Conservation (phyloP, 2,888 invertebrate genomes). For the Aspidiotus destructor region DNA sequence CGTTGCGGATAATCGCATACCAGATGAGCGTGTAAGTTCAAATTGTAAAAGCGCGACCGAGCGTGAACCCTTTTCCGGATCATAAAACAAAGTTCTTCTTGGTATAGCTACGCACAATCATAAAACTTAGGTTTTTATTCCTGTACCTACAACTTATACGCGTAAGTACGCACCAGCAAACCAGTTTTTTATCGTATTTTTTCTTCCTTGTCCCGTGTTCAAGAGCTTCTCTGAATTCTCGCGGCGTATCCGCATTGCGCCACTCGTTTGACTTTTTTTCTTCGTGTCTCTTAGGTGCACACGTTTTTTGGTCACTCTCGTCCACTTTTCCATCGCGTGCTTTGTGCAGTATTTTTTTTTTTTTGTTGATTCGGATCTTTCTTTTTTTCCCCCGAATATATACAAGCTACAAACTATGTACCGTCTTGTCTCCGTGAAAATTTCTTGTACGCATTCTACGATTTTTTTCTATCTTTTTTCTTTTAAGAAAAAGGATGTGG, state of each 20-base stretch:
- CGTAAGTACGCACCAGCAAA: constrained; percentile 23
- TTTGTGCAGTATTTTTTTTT: constrained; percentile 24
- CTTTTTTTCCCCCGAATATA: neutral
- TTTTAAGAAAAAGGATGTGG: constrained; percentile 27
- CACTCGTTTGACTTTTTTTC: constrained; percentile 5
- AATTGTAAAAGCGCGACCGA: constrained; percentile 14
- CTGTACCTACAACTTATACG: neutral
- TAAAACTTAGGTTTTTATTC: neutral
- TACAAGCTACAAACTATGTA: no score
- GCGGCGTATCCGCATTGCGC: constrained; percentile 11
- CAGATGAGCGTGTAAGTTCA: constrained; percentile 21
- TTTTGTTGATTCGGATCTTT: constrained; percentile 6
- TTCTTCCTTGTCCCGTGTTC: constrained; percentile 7
- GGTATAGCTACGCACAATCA: neutral
- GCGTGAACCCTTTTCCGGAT: constrained; percentile 13
- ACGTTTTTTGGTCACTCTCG: neutral
- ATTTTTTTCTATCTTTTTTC: no score
- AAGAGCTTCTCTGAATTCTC: constrained; percentile 8
- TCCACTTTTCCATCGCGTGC: constrained; percentile 6
- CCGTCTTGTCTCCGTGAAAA: constrained; percentile 9
- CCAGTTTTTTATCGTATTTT: constrained; percentile 17
- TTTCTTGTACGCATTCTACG: constrained; percentile 27
- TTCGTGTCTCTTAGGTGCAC: neutral
- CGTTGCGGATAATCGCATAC: neutral
- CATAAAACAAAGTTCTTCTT: constrained; percentile 11